Base-by-base conservation (phyloP, 2,113 vertebrate genomes). In the Balaeniceps rex region DNA sequence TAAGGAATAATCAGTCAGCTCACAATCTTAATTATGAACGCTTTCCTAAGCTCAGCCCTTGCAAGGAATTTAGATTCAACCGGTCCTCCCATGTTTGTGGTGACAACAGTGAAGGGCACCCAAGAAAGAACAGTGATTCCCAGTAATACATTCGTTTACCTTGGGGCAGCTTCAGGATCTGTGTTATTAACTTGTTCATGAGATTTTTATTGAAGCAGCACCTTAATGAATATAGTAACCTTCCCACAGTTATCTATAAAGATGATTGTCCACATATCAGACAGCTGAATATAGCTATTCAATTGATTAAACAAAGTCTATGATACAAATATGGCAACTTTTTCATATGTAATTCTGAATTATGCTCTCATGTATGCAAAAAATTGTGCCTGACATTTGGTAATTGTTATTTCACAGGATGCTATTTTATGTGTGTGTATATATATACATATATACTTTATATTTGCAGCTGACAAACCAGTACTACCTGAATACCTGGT, bases 211-310 rank as follows among this genome's bases (percentile, higher is more conserved):
- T 97, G 69, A 97, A 97, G 63, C 66, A 98, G 98, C 98, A 98
- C 98, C 98, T 98, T 98, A 98, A 94, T 83, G 70, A 97, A 93
- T 96, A 94, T 91, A 97, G 86, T 97, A 97, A 98, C 33, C 55
- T 93, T 79, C 78, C 70, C 90, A 69, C 40, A 97, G 95, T 95
- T 93, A 91, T 83, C 91, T 97, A 85, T 90, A 96, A 82, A 97
- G 93, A 96, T 85, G 63, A 94, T 95, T 96, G 79, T 95, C 97
- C 95, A 94, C 76, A 95, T 98, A 96, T 97, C 90, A 97, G 98
- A 98, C 98, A 96, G 95, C 55, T 98, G 98, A 98, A 98, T 98
- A 98, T 98, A 98, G 91, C 94, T 88, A 94, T 94, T 98, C 19
- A 97, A 88, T 89, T 93, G 87, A 97, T 94, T 94, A 92, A 93